Evolutionary conservation across 2,113 vertebrate genomes (phyloP).

Genomic region (Nerophis lumbriciformis): DNA sequence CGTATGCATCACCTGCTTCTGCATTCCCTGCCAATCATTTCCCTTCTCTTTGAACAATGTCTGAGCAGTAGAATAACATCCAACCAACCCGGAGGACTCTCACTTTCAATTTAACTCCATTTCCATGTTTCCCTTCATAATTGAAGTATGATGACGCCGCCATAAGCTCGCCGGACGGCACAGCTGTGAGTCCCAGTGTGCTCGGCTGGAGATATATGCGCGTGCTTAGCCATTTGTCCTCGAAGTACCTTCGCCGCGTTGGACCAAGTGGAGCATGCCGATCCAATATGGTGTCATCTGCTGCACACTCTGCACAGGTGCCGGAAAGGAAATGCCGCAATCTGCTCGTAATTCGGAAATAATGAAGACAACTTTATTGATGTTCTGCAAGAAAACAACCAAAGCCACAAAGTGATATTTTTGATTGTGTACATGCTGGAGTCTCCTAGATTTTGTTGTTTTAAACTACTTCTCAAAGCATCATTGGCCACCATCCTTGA

Average conservation of each 20-base stretch:
- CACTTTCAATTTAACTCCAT: constrained; percentile 40
- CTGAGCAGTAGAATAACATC: constrained; percentile 10
- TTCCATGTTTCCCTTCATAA: constrained; percentile 59
- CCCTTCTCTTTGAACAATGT: neutral
- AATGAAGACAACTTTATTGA: neutral
- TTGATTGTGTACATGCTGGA: neutral
- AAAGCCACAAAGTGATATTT: neutral
- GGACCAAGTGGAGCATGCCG: constrained; percentile 80
- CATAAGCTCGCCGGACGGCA: constrained; percentile 55
- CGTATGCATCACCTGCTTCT: neutral
- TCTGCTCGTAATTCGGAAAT: constrained; percentile 16
- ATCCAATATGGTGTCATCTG: constrained; percentile 88
- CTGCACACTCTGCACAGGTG: constrained; percentile 76
- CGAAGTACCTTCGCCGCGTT: constrained; percentile 71
- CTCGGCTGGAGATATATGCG: constrained; percentile 61
- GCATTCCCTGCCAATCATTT: neutral
- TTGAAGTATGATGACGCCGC: constrained; percentile 68
- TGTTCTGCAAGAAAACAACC: neutral
- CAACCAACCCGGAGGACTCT: constrained; percentile 9
- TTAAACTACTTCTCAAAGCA: neutral
- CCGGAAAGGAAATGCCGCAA: constrained; percentile 13
- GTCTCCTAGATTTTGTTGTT: neutral
- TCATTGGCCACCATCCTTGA: neutral
- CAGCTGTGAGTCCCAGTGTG: constrained; percentile 58
- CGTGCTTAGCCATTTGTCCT: constrained; percentile 68